Evolutionary conservation across 2,113 vertebrate genomes (phyloP).

Genomic region (Ictidomys tridecemlineatus): DNA sequence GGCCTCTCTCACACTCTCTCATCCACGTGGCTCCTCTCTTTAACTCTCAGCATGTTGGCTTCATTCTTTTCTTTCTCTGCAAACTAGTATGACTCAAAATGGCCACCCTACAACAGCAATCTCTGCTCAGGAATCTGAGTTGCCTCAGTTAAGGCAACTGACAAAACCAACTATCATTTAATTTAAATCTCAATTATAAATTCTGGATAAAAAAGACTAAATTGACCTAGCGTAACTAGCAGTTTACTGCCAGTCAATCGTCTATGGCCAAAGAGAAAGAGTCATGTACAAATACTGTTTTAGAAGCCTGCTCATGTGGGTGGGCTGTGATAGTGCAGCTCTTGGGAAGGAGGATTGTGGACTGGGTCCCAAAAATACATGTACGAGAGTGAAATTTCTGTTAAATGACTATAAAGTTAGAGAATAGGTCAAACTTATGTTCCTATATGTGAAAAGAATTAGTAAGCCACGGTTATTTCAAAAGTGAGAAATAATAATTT

Average conservation of each 20-base stretch:
- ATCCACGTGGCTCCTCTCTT: not conserved
- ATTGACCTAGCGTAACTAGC: not conserved
- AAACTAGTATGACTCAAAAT: slow-evolving; percentile 10
- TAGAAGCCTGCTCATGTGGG: no score
- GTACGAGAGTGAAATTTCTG: not conserved
- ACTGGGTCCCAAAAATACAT: not conserved
- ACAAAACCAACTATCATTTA: not conserved
- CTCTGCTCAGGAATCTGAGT: not conserved
- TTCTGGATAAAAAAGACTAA: not conserved
- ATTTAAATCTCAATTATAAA: not conserved
- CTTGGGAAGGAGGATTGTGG: not conserved
- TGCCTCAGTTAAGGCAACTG: not conserved
- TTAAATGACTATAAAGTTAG: not conserved
- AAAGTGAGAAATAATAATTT: slow-evolving; percentile 25
- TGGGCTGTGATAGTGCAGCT: fast-evolving
- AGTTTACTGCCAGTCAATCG: not conserved
- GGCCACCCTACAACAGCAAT: not conserved
- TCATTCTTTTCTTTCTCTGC: slow-evolving; percentile 13
- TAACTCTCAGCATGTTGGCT: not conserved
- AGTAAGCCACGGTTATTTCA: not conserved
- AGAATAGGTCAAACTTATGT: not conserved
- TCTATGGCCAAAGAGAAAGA: not conserved
- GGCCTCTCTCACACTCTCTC: not conserved
- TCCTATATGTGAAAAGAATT: slow-evolving; percentile 40
- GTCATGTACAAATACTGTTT: not conserved